Conservation (phyloP, 1,140 invertebrate genomes). For the Halyomorpha halys region DNA sequence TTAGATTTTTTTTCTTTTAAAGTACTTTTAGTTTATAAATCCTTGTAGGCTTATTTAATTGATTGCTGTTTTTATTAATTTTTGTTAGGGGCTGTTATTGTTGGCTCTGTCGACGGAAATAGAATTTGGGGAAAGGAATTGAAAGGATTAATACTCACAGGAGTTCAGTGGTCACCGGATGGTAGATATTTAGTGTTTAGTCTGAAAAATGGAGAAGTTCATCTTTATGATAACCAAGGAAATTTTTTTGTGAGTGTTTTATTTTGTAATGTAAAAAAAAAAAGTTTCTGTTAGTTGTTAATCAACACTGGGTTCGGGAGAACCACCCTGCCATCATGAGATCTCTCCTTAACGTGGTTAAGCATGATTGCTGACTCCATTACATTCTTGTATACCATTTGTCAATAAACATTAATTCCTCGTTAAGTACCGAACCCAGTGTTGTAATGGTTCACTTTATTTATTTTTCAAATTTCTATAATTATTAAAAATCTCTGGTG, state of each 20-base stretch:
- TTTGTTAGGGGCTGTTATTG: conserved; percentile 63
- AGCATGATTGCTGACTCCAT: no score
- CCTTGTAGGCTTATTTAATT: background rate
- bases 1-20: conserved; percentile 31
- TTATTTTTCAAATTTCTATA: no score
- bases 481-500: no score
- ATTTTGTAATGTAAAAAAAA: background rate
- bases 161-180: conserved; percentile 93
- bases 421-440: no score
- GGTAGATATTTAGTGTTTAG: conserved; percentile 82
- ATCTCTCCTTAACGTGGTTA: no score
- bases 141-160: conserved; percentile 62
- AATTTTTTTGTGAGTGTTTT: conserved; percentile 34
- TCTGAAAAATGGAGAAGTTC: conserved; percentile 80
- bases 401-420: no score
- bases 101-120: conserved; percentile 94
- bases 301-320: no score
- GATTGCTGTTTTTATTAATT: background rate
- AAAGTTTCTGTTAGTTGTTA: no score
- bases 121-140: conserved; percentile 96
- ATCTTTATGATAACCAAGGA: conserved; percentile 89
- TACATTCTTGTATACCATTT: no score
- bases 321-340: no score
- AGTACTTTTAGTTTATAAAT: background rate
- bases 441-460: no score